Percentiles rank a stretch among this genome's conserved stretches.
These are phyloP conservation scores for Sciurus niger DNA, from an alignment of 2,113 vertebrate genomes.

Conservation along the genomic window DNA sequence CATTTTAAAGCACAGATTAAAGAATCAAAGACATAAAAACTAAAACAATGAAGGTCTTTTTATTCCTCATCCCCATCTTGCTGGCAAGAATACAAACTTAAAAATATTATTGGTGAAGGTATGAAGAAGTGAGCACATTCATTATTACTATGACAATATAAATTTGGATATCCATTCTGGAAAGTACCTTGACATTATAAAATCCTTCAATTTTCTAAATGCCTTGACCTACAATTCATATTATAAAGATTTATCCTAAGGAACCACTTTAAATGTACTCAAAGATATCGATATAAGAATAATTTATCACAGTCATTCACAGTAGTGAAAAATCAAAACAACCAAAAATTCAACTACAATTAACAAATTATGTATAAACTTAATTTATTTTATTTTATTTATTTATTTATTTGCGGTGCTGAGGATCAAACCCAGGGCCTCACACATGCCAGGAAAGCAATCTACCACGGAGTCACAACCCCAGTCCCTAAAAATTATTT, in stretches of 20 bases:
- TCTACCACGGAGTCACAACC: too few species aligned
- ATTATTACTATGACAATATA: background rate
- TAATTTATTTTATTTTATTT: background rate
- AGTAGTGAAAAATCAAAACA: conserved; percentile 6
- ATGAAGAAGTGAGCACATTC: background rate
- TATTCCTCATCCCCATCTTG: background rate
- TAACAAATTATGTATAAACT: conserved; percentile 3
- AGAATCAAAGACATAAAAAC: conserved; percentile 1
- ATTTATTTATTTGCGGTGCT: too few species aligned
- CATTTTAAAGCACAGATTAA: conserved; percentile 25
- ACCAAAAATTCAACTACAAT: background rate
- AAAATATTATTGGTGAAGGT: background rate
- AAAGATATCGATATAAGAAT: background rate
- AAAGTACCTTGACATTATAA: conserved; percentile 37
- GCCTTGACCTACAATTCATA: conserved; percentile 29
- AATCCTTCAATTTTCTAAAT: conserved; percentile 13
- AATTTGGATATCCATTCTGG: background rate
- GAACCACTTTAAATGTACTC: conserved; percentile 16
- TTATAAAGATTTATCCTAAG: conserved; percentile 26
- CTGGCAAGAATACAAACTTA: background rate
- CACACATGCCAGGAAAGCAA: too few species aligned
- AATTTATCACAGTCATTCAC: background rate
- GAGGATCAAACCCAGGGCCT: too few species aligned
- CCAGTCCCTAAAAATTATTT: background rate
- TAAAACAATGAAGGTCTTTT: background rate